Base-by-base conservation (phyloP, 2,888 invertebrate species). In the Pollenia labialis region DNA sequence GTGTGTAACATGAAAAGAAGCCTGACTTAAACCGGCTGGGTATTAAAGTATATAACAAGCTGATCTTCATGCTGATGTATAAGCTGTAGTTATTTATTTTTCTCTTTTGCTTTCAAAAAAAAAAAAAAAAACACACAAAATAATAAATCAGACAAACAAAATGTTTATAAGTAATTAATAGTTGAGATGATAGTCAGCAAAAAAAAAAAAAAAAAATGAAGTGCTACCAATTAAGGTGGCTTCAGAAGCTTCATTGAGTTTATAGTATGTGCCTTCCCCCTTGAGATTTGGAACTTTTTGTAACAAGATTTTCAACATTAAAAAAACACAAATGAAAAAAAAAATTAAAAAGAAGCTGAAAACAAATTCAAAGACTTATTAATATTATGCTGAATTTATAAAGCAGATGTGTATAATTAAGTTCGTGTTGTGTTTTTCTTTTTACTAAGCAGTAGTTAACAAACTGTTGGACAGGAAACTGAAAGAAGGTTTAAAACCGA, bases 221-320 rank as follows among this genome's bases (percentile, higher is more conserved):
- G 75, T 86, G 86, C 80, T 84, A 52, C 82, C 86, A 84, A 84
- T 84, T 87, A 87, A 87, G 66, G 66, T 80, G 66, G 58, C 44
- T 60, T 80, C 75, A 76, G 58, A 72, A 80, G 54, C 52, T 58
- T 54, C 77, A 71, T 71, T 64, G 18, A 71, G 42, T 72, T 71
- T 44, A 60, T 60, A 54, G 58, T 50, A 66, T 64, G 60, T 56
- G 58, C 60, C 66, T 74, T 72, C 46, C 72, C 71, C 76, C 60
- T 62, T 66, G 52, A 48, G 48, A 40, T 81, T 58, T 48, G 60
- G 2, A 1, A 32, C 60, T 76, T 72, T 64, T 44, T 71, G 40
- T 11, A 52, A 58, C 76, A 40, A 50, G 72, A 79, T 81, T 54
- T 76, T 54, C 18, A 76, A 40, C 7, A 77, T 82, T 85, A 74